phyloP scores from a whole-genome alignment of 2,888 invertebrate genomes.

The Hemicrepidius hirtus region DNA sequence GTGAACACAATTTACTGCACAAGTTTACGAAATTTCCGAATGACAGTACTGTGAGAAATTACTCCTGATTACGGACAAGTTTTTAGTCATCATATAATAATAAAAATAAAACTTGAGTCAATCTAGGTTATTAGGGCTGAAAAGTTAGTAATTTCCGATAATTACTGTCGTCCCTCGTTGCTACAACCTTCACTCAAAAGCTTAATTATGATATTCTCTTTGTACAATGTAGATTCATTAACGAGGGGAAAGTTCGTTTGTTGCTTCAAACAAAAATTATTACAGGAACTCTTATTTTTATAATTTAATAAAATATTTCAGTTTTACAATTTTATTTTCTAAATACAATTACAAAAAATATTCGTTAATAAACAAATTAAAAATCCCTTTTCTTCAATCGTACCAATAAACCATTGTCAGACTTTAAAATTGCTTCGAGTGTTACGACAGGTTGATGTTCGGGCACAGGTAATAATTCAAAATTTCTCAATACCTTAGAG shows the following conservation, averaged over 20 bases:
- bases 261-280: no score
- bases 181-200: background rate
- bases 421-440: conserved; percentile 72
- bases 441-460: conserved; percentile 70
- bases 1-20: conserved; percentile 18
- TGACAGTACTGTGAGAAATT: conserved; percentile 5
- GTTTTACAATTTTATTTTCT: no score
- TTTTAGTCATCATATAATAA: no score
- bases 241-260: background rate
- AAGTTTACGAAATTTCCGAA: conserved; percentile 3
- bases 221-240: background rate
- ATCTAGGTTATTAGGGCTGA: no score
- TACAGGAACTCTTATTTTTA: no score
- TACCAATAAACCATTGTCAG: conserved; percentile 67
- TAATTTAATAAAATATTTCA: no score
- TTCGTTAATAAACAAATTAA: background rate
- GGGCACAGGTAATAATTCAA: conserved; percentile 63
- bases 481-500: conserved; percentile 73
- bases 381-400: background rate
- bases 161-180: no score
- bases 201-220: background rate
- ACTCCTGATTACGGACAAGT: background rate
- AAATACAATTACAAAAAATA: no score
- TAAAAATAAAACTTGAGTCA: no score
- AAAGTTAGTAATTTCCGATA: no score